Evolutionary conservation across 2,113 vertebrate species (phyloP).

Genomic region (Corythornis vintsioides): DNA sequence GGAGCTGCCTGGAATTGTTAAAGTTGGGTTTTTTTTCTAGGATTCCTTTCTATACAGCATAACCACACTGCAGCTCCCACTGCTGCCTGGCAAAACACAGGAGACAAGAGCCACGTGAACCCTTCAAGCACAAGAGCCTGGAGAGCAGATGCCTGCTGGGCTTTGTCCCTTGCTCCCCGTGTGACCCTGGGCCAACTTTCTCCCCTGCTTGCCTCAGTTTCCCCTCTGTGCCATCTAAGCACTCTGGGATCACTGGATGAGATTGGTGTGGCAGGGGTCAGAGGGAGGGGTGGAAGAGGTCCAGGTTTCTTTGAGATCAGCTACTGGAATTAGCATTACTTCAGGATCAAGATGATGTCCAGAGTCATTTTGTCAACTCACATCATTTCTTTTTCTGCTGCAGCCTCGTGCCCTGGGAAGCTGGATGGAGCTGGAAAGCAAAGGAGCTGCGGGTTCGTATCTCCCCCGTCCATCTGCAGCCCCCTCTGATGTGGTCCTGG

Average conservation of each 20-base stretch:
- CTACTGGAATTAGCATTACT: neutral
- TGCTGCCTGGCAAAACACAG: neutral
- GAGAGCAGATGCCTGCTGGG: neutral
- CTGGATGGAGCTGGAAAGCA: neutral
- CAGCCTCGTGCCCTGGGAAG: neutral
- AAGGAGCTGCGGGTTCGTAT: neutral
- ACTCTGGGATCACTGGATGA: neutral
- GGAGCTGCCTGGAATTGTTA: neutral
- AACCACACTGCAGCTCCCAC: neutral
- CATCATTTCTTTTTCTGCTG: neutral
- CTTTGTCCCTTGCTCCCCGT: accelerated
- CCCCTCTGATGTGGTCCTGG: neutral
- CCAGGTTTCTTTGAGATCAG: neutral
- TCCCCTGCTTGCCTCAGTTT: neutral
- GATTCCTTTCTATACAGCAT: neutral
- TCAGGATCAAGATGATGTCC: neutral
- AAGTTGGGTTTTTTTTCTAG: too few species aligned
- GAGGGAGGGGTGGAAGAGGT: neutral
- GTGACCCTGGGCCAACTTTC: neutral
- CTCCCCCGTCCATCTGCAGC: neutral
- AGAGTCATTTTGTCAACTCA: neutral
- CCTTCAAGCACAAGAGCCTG: neutral
- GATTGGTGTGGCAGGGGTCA: neutral
- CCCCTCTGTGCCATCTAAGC: neutral
- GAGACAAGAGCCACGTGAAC: accelerated